Evolutionary conservation across 2,888 invertebrate species (phyloP), one percentile per base, ranked within the genome.

Genomic region (Sialis fuliginosa): DNA sequence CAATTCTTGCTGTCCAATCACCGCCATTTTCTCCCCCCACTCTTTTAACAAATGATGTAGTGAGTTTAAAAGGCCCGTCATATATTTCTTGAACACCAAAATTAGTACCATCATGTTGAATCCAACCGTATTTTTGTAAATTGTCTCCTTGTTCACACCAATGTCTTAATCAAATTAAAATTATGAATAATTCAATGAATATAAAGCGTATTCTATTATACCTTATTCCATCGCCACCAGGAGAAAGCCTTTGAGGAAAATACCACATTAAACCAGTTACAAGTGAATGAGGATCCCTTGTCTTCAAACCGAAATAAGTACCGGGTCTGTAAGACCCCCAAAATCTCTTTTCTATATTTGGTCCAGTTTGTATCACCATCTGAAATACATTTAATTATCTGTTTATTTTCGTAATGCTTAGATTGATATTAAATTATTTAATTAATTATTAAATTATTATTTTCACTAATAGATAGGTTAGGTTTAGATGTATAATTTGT

Each of bases 201-300:
- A 37, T 4, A 9, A 42, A 12, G 2, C n/a, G n/a, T 37, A 43
- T 22, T 41, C 5, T 13, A 45, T 13, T 40, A 55, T 64, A 79
- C 68, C 87, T 73, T 35, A 88, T 77, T 0, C 88, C 87, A 52
- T 82, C 81, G 52, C 83, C 84, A 33, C 76, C 76, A 2, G 76
- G 72, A 0, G 72, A 68, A 31, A 81, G 58, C 53, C 74, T 68
- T 2, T 72, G 72, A 0, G 86, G 85, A 52, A 84, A 79, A 60
- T 96, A 91, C 97, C 96, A 97, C 93, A 97, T 95, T 22, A 96
- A 67, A 1, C 98, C 98, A 57, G 90, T 82, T 0, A 93, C 81
- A 1, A 93, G 75, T 0, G 96, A 93, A 47, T 80, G 69, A 0
- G 91, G 87, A 60, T 89, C 88, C 46, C 96, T 69, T 0, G 89